phyloP scores from a whole-genome alignment of 2,113 vertebrate genomes.

The Ailurus styani region DNA sequence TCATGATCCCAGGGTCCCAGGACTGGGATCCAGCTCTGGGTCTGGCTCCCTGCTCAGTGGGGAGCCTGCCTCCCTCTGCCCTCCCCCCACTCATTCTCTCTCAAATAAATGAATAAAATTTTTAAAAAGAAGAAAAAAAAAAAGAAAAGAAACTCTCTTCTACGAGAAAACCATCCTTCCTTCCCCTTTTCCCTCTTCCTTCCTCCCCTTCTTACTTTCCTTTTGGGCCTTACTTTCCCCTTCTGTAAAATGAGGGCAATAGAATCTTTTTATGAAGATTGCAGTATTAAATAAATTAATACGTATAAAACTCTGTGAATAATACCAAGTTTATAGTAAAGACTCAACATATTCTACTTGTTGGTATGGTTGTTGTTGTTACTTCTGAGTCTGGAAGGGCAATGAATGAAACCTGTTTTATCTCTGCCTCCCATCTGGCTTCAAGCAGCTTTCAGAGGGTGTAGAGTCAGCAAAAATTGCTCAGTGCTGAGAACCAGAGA shows the following conservation, averaged over 20 bases:
- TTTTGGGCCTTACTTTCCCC: neutral
- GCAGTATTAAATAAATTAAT: neutral
- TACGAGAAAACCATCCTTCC: neutral
- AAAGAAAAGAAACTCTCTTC: neutral
- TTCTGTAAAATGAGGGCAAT: neutral
- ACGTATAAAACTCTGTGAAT: neutral
- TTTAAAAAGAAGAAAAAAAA: too few relatives aligned
- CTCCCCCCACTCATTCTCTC: neutral
- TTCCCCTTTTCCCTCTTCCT: neutral
- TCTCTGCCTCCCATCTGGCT: constrained; percentile 60
- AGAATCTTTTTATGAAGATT: neutral
- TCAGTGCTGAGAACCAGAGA: constrained; percentile 51
- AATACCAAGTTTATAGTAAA: neutral
- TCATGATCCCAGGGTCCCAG: neutral
- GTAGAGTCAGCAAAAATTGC: constrained; percentile 54
- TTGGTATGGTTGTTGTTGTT: neutral
- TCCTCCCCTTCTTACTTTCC: neutral
- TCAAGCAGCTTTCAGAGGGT: constrained; percentile 48
- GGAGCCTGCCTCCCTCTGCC: neutral
- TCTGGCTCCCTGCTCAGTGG: neutral
- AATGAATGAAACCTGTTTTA: constrained; percentile 47
- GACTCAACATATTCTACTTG: neutral
- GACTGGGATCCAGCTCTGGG: neutral
- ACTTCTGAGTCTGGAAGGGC: neutral
- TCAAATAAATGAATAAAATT: neutral